Evolutionary conservation across 1,140 invertebrate species (phyloP), one percentile per base, ranked within the genome.

Genomic region (Ips nitidus): DNA sequence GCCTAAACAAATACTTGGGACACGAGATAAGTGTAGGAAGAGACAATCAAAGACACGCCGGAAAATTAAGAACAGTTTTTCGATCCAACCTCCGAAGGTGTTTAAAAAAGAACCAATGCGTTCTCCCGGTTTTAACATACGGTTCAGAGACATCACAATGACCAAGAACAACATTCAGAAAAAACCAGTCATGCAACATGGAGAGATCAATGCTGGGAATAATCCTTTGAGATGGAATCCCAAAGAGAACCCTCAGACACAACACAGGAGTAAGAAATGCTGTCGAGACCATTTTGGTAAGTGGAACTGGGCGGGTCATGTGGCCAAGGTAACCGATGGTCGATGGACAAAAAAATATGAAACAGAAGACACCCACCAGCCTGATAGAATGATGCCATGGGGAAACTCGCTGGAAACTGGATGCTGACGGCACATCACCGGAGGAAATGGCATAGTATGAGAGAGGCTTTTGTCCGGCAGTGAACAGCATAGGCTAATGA

Each of bases 41-140:
- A 47, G 45, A 47, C 45, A 47, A 47, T 47, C 45, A 47, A 47
- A 47, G 45, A 47, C 45, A 47, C 45, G 45, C 5, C n/a, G 45
- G 45, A 47, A 47, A 47, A n/a, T 47, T 47, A 47, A 47, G 45
- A 47, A 47, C 45, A 47, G 45, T 47, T 47, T 47, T n/a, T n/a
- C 45, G 45, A 47, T 47, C n/a, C 45, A 47, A n/a, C n/a, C 45
- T 47, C n/a, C 45, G 5, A 47, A 47, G 45, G 45, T 47, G 45
- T 47, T 47, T 47, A 47, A 47, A 47, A 47, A 47, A n/a, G 45
- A 47, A 47, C 45, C 45, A 47, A 5, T 47, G 45, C 45, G 45
- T 47, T 47, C 45, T 47, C 22, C 22, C 22, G 22, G 22, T 22
- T 22, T 22, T 22, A 22, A 22, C 22, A 22, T 22, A 22, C 22